A percentile compares a stretch with the other conserved stretches of the same genome.
phyloP scores from a whole-genome alignment of 2,113 vertebrate species.

The Hippopotamus amphibius region DNA sequence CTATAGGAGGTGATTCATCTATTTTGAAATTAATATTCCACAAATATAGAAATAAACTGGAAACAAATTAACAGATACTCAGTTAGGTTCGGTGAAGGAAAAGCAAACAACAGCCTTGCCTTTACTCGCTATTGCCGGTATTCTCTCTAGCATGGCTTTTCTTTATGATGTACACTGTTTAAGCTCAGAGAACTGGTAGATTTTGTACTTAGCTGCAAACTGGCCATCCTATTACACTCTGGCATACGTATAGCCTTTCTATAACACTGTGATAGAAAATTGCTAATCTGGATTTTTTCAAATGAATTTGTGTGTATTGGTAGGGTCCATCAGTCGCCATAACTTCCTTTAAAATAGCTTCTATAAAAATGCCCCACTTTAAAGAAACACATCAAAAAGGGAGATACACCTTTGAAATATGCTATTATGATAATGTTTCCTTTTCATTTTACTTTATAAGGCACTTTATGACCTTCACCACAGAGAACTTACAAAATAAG shows the following conservation, averaged over 20 bases:
- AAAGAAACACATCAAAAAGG: slow-evolving; percentile 5
- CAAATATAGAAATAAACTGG: neutral
- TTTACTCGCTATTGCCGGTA: neutral
- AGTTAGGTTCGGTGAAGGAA: neutral
- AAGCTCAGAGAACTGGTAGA: neutral
- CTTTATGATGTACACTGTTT: neutral
- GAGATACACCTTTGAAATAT: neutral
- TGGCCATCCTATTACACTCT: neutral
- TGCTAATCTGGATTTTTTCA: neutral
- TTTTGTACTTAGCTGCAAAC: neutral
- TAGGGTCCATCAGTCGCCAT: neutral
- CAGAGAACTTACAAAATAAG: slow-evolving; percentile 36
- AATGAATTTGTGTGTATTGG: neutral
- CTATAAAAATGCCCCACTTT: neutral
- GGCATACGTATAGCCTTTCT: neutral
- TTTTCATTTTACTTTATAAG: slow-evolving; percentile 32
- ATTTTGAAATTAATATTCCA: neutral
- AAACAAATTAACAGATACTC: neutral
- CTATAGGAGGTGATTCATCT: neutral
- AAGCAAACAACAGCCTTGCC: neutral
- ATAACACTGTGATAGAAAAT: neutral
- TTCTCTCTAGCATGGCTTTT: neutral
- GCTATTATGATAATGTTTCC: neutral
- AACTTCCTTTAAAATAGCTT: neutral
- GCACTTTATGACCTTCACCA: neutral